Percentiles rank a stretch among this genome's conserved stretches.
These are phyloP conservation scores for Sialis lutaria DNA, from an alignment of 2,888 invertebrate species.

Conservation along the genomic window DNA sequence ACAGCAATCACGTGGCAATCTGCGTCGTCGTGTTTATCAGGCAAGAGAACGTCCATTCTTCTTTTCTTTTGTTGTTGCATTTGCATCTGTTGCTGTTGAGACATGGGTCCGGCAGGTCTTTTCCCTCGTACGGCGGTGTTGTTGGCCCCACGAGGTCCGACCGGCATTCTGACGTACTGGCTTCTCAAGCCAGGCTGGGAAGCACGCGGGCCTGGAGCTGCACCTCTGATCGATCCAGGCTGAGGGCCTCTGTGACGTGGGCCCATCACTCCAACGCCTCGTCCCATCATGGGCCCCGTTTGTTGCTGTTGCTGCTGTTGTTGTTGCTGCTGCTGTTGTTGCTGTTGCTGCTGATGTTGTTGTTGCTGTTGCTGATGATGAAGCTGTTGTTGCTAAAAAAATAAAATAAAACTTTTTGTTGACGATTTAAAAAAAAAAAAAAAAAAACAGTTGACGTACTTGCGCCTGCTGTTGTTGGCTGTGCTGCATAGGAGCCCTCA, in stretches of 20 bases:
- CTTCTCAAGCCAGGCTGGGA: background rate
- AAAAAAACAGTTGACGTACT: no score
- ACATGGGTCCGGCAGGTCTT: background rate
- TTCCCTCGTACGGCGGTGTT: background rate
- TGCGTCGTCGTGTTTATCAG: slow-evolving; percentile 53
- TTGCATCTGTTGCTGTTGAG: background rate
- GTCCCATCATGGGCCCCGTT: background rate
- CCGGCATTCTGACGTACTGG: background rate
- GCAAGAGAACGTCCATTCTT: slow-evolving; percentile 44
- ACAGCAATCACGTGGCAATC: slow-evolving; percentile 60
- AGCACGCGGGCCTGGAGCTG: no score
- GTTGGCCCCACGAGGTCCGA: background rate
- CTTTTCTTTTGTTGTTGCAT: slow-evolving; percentile 20
- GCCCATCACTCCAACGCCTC: slow-evolving; percentile 26
- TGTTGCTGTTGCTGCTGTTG: background rate
- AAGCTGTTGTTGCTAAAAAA: background rate
- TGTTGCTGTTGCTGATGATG: background rate
- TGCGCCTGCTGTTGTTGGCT: no score
- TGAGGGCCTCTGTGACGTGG: slow-evolving; percentile 30
- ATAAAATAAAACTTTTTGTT: no score
- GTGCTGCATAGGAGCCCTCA: no score
- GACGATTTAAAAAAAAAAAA: no score
- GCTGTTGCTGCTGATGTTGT: background rate
- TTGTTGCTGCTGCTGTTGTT: background rate
- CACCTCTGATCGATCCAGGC: no score